Evolutionary conservation across 1,140 invertebrate genomes (phyloP).

Genomic region (Oedothorax gibbosus): DNA sequence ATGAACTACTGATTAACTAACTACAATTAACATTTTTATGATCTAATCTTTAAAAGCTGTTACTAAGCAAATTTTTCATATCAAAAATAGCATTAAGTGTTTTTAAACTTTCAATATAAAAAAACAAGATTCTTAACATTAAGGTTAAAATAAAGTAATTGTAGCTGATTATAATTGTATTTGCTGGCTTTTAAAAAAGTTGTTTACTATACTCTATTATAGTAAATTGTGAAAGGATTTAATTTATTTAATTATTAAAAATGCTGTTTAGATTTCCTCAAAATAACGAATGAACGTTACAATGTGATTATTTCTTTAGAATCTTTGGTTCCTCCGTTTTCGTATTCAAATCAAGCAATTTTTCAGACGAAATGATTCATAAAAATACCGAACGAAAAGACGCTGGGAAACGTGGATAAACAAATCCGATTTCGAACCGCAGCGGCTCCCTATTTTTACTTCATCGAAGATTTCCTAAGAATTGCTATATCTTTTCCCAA

Average conservation of each 20-base stretch:
- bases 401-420: slow-evolving; percentile 12
- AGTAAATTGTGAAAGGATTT: not conserved
- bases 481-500: slow-evolving; percentile 15
- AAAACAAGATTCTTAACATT: too few species aligned
- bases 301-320: not conserved
- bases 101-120: too few species aligned
- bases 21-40: too few species aligned
- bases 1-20: too few species aligned
- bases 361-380: slow-evolving; percentile 27
- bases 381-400: slow-evolving; percentile 2
- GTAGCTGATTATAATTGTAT: not conserved
- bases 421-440: slow-evolving; percentile 15
- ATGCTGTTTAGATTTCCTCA: not conserved
- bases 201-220: not conserved
- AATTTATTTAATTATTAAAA: not conserved
- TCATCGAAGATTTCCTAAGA: not conserved
- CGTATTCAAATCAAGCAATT: slow-evolving; percentile 36
- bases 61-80: too few species aligned
- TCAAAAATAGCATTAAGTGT: too few species aligned
- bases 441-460: not conserved
- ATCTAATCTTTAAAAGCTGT: too few species aligned
- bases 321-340: not conserved
- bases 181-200: not conserved
- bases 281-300: not conserved
- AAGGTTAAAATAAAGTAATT: too few species aligned